These are phyloP conservation scores for Otus scops DNA, from an alignment of 2,797 vertebrate genomes.

Conservation along the genomic window DNA sequence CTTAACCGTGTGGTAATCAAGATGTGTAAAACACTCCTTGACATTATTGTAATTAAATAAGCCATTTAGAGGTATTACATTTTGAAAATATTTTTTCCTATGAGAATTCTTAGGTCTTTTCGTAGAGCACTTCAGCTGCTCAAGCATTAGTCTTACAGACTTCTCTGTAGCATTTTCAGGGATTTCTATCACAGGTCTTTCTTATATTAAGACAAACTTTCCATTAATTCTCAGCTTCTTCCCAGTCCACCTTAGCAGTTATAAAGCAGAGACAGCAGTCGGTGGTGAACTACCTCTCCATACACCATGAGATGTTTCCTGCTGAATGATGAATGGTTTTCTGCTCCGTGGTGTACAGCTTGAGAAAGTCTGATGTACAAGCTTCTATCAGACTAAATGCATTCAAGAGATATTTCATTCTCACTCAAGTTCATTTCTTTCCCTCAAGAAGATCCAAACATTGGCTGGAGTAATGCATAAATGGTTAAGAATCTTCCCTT, in stretches of 20 bases:
- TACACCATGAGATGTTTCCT: not conserved
- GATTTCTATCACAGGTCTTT: not conserved
- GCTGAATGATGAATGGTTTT: not conserved
- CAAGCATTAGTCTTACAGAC: not conserved
- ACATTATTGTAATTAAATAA: not conserved
- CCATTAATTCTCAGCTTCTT: not conserved
- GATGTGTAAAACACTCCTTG: not conserved
- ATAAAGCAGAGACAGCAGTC: not conserved
- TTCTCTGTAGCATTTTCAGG: not conserved
- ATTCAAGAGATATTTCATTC: not conserved
- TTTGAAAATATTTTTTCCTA: not conserved
- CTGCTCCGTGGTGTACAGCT: not conserved
- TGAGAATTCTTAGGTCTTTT: not conserved
- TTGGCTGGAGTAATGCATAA: not conserved
- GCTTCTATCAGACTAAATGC: not conserved
- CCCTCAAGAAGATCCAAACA: not conserved
- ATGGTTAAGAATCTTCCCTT: not conserved
- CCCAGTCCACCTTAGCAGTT: not conserved
- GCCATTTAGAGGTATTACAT: not conserved
- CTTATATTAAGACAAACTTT: not conserved
- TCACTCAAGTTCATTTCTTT: not conserved
- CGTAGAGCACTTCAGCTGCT: not conserved
- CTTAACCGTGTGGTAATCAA: not conserved
- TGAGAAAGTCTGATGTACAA: not conserved
- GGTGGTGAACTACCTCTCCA: not conserved